Evolutionary conservation across 2,797 vertebrate species (phyloP).

Genomic region (Typhlichthys subterraneus): DNA sequence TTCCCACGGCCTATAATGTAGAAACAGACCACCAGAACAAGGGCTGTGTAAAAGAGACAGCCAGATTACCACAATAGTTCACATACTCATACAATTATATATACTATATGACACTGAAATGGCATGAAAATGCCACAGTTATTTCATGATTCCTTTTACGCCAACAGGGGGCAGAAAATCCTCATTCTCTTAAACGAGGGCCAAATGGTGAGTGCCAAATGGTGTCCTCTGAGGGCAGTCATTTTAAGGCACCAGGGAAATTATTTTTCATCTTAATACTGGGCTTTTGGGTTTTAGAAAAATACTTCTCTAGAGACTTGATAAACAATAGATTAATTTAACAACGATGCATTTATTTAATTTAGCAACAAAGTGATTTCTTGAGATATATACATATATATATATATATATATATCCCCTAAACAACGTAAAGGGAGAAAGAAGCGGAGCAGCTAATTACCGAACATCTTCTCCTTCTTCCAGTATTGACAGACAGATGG

Average conservation of each 20-base stretch:
- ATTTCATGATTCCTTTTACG: neutral
- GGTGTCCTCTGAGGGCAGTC: constrained; percentile 43
- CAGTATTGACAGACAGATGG: constrained; percentile 97
- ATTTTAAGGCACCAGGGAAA: constrained; percentile 59
- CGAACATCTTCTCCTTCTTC: constrained; percentile 97
- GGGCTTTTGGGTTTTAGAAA: constrained; percentile 47
- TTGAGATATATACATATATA: constrained; percentile 8
- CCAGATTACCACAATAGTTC: too few species aligned
- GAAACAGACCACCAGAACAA: too few species aligned
- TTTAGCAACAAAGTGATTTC: constrained; percentile 5
- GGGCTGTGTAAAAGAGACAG: too few species aligned
- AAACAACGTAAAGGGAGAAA: constrained; percentile 9
- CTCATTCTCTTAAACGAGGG: neutral
- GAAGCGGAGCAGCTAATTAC: constrained; percentile 48
- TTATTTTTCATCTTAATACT: constrained; percentile 56
- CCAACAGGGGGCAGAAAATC: constrained; percentile 70
- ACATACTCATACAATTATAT: too few species aligned
- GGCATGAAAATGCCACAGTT: too few species aligned
- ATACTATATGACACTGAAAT: too few species aligned
- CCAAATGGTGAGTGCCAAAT: constrained; percentile 42
- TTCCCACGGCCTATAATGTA: too few species aligned
- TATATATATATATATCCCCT: constrained; percentile 18
- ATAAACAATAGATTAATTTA: constrained; percentile 33
- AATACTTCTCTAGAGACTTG: constrained; percentile 26
- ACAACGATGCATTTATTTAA: constrained; percentile 21